Base-by-base conservation (phyloP, 2,797 vertebrate species). In the Sebastes vulpes region DNA sequence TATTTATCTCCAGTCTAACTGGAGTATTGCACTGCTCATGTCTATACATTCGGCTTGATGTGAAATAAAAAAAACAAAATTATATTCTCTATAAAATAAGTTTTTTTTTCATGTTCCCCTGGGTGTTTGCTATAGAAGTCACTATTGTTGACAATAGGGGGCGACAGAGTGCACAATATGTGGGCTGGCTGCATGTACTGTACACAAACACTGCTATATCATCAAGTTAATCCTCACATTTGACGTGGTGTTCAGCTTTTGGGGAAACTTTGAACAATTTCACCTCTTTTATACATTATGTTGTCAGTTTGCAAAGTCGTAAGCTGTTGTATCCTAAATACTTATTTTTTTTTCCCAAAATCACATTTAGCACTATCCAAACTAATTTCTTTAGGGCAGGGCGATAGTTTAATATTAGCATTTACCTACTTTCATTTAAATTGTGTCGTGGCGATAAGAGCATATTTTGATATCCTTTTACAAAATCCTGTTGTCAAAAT, bases 1-100 rank as follows among this genome's bases (percentile, higher is more conserved):
- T 81, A 25, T 89, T 73, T 60, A 57, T 76, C 50, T 82, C 42
- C 48, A 66, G n/a, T 25, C 18, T 75, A 23, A 77, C 2, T 79
- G 54, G 14, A 63, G 9, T 18, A 7, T 77, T 72, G 23, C 28
- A 81, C 52, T 79, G 52, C 32, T 60, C 14, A 35, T 83, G 50
- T 82, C 25, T 70, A 25, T 28, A 69, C 65, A 61, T 85, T 83
- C 5, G 10, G 75, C 70, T 84, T 82, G 25, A 88, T 69, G 72
- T 83, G 59, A 79, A 88, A 89, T 90, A 84, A 91, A 90, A 60
- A 69, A 58, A 75, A 53, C 20, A 31, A n/a, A 48, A 50, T 29
- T 9, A 31, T 14, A 16, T 32, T 2, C 20, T 58, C 54, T 63
- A 46, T 46, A 46, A 46, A 46, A 46, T 46, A 46, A 1, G 6